These are phyloP conservation scores for Polydrusus cervinus DNA, from an alignment of 2,888 invertebrate species.

Conservation along the genomic window DNA sequence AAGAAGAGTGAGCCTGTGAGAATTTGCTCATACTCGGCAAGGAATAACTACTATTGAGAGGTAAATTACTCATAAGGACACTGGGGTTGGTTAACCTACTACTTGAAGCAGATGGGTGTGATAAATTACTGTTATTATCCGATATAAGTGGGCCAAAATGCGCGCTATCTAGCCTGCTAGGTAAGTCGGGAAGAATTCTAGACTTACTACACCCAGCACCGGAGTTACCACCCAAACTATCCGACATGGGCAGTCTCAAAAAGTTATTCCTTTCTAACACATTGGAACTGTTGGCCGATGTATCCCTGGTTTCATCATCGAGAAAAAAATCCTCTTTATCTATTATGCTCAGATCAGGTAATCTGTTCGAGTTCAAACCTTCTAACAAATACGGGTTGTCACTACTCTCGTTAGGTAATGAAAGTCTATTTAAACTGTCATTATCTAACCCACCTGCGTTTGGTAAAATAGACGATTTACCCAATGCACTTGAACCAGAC, in stretches of 20 bases:
- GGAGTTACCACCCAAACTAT: constrained; percentile 12
- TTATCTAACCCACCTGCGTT: constrained; percentile 15
- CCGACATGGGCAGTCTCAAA: constrained; percentile 30
- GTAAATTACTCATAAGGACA: background rate
- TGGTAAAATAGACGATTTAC: constrained; percentile 21
- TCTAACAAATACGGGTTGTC: constrained; percentile 50
- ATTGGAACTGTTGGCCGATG: constrained; percentile 7
- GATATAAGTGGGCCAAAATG: constrained; percentile 28
- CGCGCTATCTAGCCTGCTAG: background rate
- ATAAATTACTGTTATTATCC: constrained; percentile 20
- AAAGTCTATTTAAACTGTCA: constrained; percentile 13
- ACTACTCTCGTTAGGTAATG: constrained; percentile 32
- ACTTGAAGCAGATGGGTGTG: background rate
- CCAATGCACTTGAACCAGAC: constrained; percentile 26
- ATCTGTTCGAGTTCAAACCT: constrained; percentile 48
- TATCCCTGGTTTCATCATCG: constrained; percentile 6
- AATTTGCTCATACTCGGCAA: constrained; percentile 15
- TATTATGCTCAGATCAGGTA: constrained; percentile 43
- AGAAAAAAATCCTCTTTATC: constrained; percentile 45
- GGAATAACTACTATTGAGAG: constrained; percentile 8
- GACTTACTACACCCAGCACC: constrained; percentile 8
- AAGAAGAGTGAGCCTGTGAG: constrained; percentile 11
- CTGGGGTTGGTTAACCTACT: constrained; percentile 10
- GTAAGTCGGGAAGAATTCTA: constrained; percentile 30
- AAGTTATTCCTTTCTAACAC: constrained; percentile 18